These are phyloP conservation scores for Pangasianodon hypophthalmus DNA, from an alignment of 2,113 vertebrate genomes.

Conservation along the genomic window DNA sequence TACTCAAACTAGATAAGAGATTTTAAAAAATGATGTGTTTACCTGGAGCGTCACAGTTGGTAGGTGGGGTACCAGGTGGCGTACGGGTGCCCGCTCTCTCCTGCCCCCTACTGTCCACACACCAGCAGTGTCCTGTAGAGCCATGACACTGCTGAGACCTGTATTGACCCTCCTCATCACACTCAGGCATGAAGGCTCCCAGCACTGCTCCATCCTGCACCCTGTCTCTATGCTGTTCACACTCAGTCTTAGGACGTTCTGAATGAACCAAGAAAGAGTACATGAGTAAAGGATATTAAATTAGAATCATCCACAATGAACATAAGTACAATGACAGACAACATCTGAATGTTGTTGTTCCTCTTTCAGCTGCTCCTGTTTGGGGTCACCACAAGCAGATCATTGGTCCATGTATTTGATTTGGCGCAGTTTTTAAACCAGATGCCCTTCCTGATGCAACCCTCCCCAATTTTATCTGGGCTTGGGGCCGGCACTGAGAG, in stretches of 20 bases:
- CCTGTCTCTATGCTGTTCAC: constrained; percentile 72
- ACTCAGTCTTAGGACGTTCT: constrained; percentile 63
- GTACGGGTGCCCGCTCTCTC: constrained; percentile 81
- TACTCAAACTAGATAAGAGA: neutral
- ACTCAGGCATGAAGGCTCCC: constrained; percentile 77
- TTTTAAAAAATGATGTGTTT: neutral
- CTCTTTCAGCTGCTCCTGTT: too few species aligned
- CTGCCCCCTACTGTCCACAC: constrained; percentile 76
- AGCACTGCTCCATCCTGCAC: constrained; percentile 44
- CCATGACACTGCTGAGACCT: constrained; percentile 79
- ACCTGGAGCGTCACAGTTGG: constrained; percentile 76
- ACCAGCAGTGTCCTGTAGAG: constrained; percentile 85
- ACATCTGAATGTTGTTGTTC: neutral
- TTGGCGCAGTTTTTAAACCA: too few species aligned
- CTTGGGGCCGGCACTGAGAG: too few species aligned
- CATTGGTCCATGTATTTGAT: too few species aligned
- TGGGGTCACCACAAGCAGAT: too few species aligned
- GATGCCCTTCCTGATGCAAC: too few species aligned
- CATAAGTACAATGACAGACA: neutral
- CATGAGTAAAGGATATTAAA: neutral
- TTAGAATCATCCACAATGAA: neutral
- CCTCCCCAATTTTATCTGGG: too few species aligned
- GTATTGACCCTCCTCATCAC: constrained; percentile 79
- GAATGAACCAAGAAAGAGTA: neutral
- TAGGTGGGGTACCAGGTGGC: constrained; percentile 58